Evolutionary conservation across 1,140 invertebrate genomes (phyloP).

Genomic region (Drosophila watanabei): DNA sequence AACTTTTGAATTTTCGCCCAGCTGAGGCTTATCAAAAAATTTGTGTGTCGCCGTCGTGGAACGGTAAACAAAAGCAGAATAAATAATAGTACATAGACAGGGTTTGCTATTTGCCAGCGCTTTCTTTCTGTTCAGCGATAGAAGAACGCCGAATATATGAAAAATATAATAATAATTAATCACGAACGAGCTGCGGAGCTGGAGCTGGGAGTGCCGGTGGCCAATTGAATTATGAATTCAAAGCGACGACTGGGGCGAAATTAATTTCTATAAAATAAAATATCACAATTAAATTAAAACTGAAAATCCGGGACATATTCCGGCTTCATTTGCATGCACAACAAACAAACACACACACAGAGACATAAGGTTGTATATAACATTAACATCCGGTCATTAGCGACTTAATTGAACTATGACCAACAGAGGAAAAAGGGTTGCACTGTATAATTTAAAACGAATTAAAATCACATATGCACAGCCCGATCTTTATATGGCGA

Average conservation of each 20-base stretch:
- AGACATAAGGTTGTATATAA: not conserved
- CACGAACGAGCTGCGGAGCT: slow-evolving; percentile 14
- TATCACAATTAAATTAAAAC: slow-evolving; percentile 34
- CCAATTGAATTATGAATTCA: slow-evolving; percentile 42
- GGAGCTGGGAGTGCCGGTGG: slow-evolving; percentile 22
- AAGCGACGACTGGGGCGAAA: slow-evolving; percentile 7
- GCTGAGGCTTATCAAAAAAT: slow-evolving; percentile 70
- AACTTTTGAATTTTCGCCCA: slow-evolving; percentile 44
- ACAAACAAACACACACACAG: slow-evolving; percentile 10
- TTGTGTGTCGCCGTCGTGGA: slow-evolving; percentile 37
- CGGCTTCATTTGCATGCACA: slow-evolving; percentile 69
- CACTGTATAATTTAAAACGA: slow-evolving; percentile 78
- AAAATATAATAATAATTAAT: slow-evolving; percentile 62
- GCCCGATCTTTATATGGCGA: slow-evolving; percentile 21
- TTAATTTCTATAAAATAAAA: slow-evolving; percentile 42
- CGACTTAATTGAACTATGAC: slow-evolving; percentile 78
- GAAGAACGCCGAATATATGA: slow-evolving; percentile 36
- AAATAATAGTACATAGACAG: slow-evolving; percentile 56
- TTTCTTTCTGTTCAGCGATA: slow-evolving; percentile 36
- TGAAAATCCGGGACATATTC: slow-evolving; percentile 5
- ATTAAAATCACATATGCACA: slow-evolving; percentile 68
- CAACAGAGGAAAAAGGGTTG: slow-evolving; percentile 63
- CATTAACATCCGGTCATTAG: slow-evolving; percentile 68
- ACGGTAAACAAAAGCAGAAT: slow-evolving; percentile 73
- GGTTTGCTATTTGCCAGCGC: slow-evolving; percentile 32